Base-by-base conservation (phyloP, 2,888 invertebrate species). In the Calliphora vomitoria region DNA sequence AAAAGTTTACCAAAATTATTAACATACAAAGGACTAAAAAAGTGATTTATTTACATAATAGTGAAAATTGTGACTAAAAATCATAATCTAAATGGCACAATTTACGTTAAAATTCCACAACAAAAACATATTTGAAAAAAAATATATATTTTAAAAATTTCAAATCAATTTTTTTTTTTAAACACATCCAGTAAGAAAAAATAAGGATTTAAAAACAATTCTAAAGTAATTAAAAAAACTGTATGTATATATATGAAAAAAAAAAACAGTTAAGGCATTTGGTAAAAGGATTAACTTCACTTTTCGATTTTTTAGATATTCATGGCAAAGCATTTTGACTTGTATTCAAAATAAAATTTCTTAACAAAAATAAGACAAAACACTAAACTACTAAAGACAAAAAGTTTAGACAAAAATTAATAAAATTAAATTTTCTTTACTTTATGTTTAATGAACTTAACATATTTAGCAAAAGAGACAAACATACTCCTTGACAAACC, bases 81-180 rank as follows among this genome's bases (percentile, higher is more conserved):
- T 13, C 13, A 60, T 38, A n/a, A 20, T 38, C 8, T 64, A 38
- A 5, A 72, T 41, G 38, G 15, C 41, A 25, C 58, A 25, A 60
- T 25, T 20, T 15, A 25, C 41, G 47, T 64, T 64, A 8, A 31
- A 76, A 62, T 76, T 76, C 64, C 76, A 76, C 64, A 64, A 31
- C 4, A n/a, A 50, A 47, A 50, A n/a, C n/a, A 50, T 50, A 6
- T 60, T 18, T 8, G 0, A 35, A 5, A 4, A 68, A 15, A 50
- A 15, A 50, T 8, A 47, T 25, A 35, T 71, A 31, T 18, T 20
- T 38, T 15, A 20, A 62, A 31, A 75, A n/a, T 62, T 25, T 25
- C 25, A 25, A 25, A 25, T 25, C 1, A 25, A 25, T 25, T n/a
- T n/a, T 8, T 18, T 8, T 75, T 62, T 62, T 35, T 35, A 62